Evolutionary conservation across 2,888 invertebrate genomes (phyloP), one percentile per base, ranked within the genome.

Genomic region (Sussaba pulchella): DNA sequence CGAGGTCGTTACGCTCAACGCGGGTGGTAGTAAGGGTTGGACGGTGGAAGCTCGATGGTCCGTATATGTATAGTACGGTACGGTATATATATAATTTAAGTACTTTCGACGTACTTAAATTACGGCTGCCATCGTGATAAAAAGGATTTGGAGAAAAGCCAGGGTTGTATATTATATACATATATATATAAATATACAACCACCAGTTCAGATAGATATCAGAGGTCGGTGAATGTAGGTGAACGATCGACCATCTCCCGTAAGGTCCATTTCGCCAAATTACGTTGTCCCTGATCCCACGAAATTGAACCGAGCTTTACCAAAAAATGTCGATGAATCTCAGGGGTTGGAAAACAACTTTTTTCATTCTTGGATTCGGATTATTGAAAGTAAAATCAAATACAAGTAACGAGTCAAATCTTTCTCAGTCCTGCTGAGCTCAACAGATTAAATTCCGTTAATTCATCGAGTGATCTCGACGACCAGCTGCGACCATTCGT

Each of bases 111-210:
- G 82, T 82, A 83, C 78, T 63, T 70, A 83, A 81, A 86, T 84
- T 75, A 14, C 31, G 21, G 59, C 45, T 78, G 21, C 47, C 59
- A 85, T 87, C 83, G 67, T 80, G 85, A 84, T 87, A 87, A 84
- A 57, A n/a, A 39, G 31, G 39, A 31, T 5, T 66, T 24, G 47
- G 50, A 26, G 47, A 31, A 64, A 39, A 50, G 36, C 17, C 6
- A 24, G 75, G 41, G 57, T 61, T 69, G 24, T 19, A 24, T 50
- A 39, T 2, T 50, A 12, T 26, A 6, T 41, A 12, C 12, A 57
- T 17, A 14, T 45, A 71, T 31, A 19, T 39, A 71, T 61, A 63
- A 0, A 41, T 61, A 47, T 57, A 39, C 12, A 31, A 52, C 21
- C 14, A 36, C 50, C n/a, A 8, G n/a, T 21, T n/a, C 3, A 36